Evolutionary conservation across 2,113 vertebrate species (phyloP).

Genomic region (Terrapene triunguis): DNA sequence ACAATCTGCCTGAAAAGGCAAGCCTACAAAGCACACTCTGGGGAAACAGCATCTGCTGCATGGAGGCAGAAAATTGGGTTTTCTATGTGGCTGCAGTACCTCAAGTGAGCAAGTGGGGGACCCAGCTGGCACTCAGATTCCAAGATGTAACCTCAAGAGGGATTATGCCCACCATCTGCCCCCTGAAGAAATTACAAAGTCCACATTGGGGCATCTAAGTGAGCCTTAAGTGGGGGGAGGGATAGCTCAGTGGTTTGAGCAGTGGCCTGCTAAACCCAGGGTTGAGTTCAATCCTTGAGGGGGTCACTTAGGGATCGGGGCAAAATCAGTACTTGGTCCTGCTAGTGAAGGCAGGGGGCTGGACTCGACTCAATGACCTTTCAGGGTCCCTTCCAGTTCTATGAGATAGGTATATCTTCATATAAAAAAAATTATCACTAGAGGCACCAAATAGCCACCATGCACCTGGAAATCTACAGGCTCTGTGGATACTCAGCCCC

Average conservation of each 20-base stretch:
- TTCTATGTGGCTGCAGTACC: neutral
- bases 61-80: neutral
- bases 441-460: neutral
- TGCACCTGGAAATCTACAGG: neutral
- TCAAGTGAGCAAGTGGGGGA: neutral
- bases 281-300: too few species aligned
- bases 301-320: too few species aligned
- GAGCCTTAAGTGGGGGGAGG: neutral
- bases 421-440: neutral
- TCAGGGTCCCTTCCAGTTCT: too few species aligned
- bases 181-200: too few species aligned
- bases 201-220: neutral
- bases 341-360: too few species aligned
- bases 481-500: neutral
- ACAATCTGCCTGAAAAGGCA: neutral
- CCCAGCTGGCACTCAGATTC: neutral
- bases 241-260: too few species aligned
- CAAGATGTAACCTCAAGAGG: neutral
- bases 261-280: too few species aligned
- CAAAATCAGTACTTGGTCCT: too few species aligned
- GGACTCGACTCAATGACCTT: too few species aligned
- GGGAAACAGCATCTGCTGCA: neutral
- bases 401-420: too few species aligned
- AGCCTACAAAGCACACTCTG: neutral
- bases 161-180: neutral